A percentile compares a stretch with the other conserved stretches of the same genome.
Evolutionary conservation across 2,888 invertebrate species (phyloP).

Genomic region (Mesoligia furuncula): DNA sequence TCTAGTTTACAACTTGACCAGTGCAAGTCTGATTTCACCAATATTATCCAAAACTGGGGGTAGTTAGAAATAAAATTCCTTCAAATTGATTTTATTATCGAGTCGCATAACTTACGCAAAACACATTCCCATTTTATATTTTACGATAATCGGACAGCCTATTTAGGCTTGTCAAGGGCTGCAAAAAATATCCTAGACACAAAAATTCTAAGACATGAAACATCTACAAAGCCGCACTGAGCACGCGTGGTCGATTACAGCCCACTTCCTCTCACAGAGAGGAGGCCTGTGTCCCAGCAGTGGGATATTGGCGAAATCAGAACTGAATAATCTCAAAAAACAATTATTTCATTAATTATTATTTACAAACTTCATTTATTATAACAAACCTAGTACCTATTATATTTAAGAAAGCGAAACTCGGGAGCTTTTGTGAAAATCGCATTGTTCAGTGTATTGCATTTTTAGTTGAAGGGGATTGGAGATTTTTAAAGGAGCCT

Average conservation of each 20-base stretch:
- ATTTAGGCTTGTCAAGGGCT: no score
- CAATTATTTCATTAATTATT: slow-evolving; percentile 10
- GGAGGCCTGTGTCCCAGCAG: neutral
- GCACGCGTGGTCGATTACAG: neutral
- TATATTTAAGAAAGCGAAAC: slow-evolving; percentile 33
- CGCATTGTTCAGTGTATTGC: slow-evolving; percentile 18
- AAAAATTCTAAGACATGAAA: no score
- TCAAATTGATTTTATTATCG: neutral
- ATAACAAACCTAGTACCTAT: slow-evolving; percentile 22
- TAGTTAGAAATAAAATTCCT: neutral
- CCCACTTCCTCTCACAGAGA: neutral
- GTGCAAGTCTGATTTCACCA: slow-evolving; percentile 25
- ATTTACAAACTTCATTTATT: slow-evolving; percentile 38
- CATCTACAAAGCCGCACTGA: neutral
- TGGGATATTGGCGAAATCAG: slow-evolving; percentile 33
- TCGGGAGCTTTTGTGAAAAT: slow-evolving; percentile 30
- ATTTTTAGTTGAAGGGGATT: slow-evolving; percentile 5
- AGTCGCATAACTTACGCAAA: neutral
- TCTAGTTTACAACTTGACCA: slow-evolving; percentile 19
- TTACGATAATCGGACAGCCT: neutral
- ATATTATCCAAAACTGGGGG: slow-evolving; percentile 12
- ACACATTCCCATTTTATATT: neutral
- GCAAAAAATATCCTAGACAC: no score
- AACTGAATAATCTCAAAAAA: slow-evolving; percentile 47
- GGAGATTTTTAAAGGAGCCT: no score